A percentile compares a stretch with the other conserved stretches of the same genome.
These are phyloP conservation scores for Xenopus borealis DNA, from an alignment of 2,113 vertebrate genomes.

Conservation along the genomic window DNA sequence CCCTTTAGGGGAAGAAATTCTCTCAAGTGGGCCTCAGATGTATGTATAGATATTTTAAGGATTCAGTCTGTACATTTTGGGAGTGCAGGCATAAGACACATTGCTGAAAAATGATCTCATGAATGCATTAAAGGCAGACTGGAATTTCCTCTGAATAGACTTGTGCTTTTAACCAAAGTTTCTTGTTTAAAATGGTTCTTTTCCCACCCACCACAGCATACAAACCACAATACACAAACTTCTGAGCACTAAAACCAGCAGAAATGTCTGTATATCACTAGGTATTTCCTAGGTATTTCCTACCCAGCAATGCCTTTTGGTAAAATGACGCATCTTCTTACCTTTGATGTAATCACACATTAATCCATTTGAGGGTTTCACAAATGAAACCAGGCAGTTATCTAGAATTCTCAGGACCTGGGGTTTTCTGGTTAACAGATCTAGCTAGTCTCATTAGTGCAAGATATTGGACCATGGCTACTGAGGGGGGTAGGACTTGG, in stretches of 20 bases:
- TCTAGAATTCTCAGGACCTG: too few relatives aligned
- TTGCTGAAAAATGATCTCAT: slow-evolving; percentile 26
- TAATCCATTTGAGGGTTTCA: too few relatives aligned
- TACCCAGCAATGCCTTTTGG: too few relatives aligned
- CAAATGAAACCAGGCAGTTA: too few relatives aligned
- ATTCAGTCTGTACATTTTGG: slow-evolving; percentile 4
- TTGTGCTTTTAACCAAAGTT: background rate
- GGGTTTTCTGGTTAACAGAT: too few relatives aligned
- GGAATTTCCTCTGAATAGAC: slow-evolving; percentile 36
- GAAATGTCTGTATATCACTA: background rate
- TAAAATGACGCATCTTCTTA: too few relatives aligned
- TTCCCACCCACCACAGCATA: background rate
- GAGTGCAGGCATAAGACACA: slow-evolving; percentile 13
- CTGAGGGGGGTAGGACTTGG: too few relatives aligned
- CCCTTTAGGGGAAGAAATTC: slow-evolving; percentile 5
- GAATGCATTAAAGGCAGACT: slow-evolving; percentile 5
- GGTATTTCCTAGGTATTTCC: background rate
- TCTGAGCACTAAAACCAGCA: background rate
- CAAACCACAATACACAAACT: background rate
- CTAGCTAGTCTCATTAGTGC: too few relatives aligned
- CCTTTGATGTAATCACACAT: background rate
- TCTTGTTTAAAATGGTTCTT: background rate
- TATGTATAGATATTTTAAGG: slow-evolving; percentile 21
- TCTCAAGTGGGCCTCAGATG: slow-evolving; percentile 23
- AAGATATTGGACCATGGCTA: too few relatives aligned